Conservation (phyloP, 2,113 vertebrate genomes). For the Arothron firmamentum region DNA sequence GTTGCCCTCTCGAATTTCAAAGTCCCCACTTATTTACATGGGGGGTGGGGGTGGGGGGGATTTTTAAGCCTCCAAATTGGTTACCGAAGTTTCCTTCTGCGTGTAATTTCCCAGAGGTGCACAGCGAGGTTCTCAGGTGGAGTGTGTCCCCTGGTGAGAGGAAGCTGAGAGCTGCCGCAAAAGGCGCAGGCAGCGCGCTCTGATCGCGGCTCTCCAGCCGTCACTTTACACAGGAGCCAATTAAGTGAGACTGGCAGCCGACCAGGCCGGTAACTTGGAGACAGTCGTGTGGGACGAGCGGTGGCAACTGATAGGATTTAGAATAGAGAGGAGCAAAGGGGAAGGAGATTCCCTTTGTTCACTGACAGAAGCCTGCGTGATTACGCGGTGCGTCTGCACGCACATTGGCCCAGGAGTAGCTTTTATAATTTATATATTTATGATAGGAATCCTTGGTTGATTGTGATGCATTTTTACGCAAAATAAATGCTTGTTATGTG, state of each 20-base stretch:
- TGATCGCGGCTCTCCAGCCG: constrained; percentile 33
- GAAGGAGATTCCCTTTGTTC: constrained; percentile 70
- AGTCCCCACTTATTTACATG: constrained; percentile 1
- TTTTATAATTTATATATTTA: constrained; percentile 38
- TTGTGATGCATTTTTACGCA: constrained; percentile 15
- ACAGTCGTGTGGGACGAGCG: constrained; percentile 59
- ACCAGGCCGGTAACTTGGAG: constrained; percentile 63
- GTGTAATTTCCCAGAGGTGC: constrained; percentile 32
- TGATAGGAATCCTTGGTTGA: constrained; percentile 5
- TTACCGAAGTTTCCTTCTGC: constrained; percentile 45
- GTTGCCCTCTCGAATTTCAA: constrained; percentile 7
- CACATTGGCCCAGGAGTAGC: constrained; percentile 40
- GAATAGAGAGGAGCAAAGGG: constrained; percentile 27
- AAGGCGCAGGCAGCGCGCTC: constrained; percentile 39
- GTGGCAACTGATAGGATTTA: constrained; percentile 61
- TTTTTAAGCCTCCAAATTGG: constrained; percentile 5
- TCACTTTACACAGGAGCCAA: constrained; percentile 62
- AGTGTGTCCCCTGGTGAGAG: constrained; percentile 17
- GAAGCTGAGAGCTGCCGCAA: constrained; percentile 20
- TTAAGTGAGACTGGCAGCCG: constrained; percentile 65
- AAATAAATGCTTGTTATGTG: constrained; percentile 3
- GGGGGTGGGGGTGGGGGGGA: background rate
- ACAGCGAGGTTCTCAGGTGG: constrained; percentile 33
- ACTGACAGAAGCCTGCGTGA: constrained; percentile 46
- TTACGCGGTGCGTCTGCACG: background rate